Percentiles rank a stretch among this genome's conserved stretches.
Conservation (phyloP, 2,113 vertebrate genomes). For the Eleginops maclovinus region DNA sequence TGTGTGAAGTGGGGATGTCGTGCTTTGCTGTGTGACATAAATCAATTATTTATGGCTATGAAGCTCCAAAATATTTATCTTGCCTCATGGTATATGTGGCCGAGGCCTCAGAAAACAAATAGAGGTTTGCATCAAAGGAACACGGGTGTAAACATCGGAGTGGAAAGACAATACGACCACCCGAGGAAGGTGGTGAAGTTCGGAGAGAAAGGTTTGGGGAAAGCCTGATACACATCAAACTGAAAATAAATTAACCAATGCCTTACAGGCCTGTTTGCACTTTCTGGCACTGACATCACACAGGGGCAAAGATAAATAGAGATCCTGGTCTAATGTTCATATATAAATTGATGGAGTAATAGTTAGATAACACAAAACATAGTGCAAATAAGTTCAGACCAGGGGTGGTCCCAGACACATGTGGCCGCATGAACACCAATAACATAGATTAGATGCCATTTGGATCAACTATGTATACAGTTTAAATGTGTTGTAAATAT, state of each 20-base stretch:
- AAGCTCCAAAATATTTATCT: slow-evolving; percentile 84
- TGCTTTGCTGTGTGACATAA: slow-evolving; percentile 77
- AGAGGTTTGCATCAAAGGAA: slow-evolving; percentile 73
- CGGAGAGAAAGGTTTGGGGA: slow-evolving; percentile 50
- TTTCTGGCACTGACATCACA: slow-evolving; percentile 32
- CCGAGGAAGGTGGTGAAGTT: slow-evolving; percentile 55
- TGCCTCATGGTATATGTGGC: slow-evolving; percentile 61
- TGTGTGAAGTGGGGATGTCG: slow-evolving; percentile 72
- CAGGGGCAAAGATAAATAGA: slow-evolving; percentile 12
- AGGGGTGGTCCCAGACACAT: slow-evolving; percentile 32
- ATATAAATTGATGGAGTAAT: slow-evolving; percentile 5
- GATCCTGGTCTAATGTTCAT: background rate
- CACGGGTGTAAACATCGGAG: slow-evolving; percentile 70
- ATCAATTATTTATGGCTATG: slow-evolving; percentile 82
- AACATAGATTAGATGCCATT: slow-evolving; percentile 29
- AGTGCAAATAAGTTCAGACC: slow-evolving; percentile 3
- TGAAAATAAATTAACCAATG: slow-evolving; percentile 35
- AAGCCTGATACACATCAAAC: slow-evolving; percentile 63
- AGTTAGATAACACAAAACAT: slow-evolving; percentile 20
- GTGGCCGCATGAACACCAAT: slow-evolving; percentile 24
- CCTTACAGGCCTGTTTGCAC: slow-evolving; percentile 31
- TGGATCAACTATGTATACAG: slow-evolving; percentile 52
- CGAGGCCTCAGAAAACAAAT: slow-evolving; percentile 78
- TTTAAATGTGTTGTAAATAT: slow-evolving; percentile 39
- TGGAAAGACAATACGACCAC: slow-evolving; percentile 61